These are phyloP conservation scores for Raja brachyura DNA, from an alignment of 2,113 vertebrate genomes.

Conservation along the genomic window DNA sequence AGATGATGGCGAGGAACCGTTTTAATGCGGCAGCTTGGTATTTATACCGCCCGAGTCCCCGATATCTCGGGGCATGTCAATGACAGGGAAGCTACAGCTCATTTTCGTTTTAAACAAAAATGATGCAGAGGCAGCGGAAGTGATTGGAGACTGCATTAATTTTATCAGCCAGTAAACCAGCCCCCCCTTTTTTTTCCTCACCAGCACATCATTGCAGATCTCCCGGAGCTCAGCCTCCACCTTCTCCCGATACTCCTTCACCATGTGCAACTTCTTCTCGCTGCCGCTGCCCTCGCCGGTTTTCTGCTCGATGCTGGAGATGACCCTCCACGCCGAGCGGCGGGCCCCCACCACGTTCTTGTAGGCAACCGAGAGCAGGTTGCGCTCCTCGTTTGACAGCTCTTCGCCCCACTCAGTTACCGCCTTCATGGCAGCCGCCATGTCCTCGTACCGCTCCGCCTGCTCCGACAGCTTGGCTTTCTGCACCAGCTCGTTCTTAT, in stretches of 20 bases:
- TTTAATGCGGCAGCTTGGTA: neutral
- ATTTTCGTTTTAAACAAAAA: neutral
- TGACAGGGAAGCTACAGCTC: neutral
- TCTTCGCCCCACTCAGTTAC: conserved; percentile 78
- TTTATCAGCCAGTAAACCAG: neutral
- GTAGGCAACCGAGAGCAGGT: conserved; percentile 70
- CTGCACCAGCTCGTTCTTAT: conserved; percentile 81
- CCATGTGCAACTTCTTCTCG: conserved; percentile 80
- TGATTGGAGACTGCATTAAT: neutral
- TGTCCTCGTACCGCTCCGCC: conserved; percentile 95
- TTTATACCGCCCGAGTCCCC: neutral
- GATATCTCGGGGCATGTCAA: neutral
- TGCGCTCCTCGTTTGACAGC: conserved; percentile 89
- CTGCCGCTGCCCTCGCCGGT: conserved; percentile 62
- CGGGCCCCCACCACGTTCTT: conserved; percentile 90
- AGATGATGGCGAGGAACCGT: neutral
- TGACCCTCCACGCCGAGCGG: conserved; percentile 88
- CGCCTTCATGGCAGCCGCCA: conserved; percentile 86
- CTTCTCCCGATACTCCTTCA: conserved; percentile 83
- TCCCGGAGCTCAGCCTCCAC: conserved; percentile 82
- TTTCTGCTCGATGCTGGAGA: conserved; percentile 84
- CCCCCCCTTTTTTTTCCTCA: conserved; percentile 46
- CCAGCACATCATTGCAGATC: conserved; percentile 86
- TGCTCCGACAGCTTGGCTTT: conserved; percentile 96
- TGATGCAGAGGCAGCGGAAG: neutral